A percentile compares a stretch with the other conserved stretches of the same genome.
phyloP scores from a whole-genome alignment of 1,140 invertebrate genomes.

The Macrocentrus cingulum region DNA sequence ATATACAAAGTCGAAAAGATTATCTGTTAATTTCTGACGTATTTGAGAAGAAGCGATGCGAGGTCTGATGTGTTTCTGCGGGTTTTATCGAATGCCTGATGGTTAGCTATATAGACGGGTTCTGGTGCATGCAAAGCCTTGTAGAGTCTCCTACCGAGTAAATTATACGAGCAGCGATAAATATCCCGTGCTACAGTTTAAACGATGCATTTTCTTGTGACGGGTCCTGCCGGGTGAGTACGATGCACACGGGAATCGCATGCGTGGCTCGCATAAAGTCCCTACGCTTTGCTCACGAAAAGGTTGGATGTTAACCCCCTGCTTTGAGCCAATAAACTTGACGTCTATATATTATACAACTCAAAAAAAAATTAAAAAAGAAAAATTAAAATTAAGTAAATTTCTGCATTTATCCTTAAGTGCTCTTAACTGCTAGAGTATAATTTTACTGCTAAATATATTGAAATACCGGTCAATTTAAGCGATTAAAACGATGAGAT shows the following conservation, averaged over 20 bases:
- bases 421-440: no score
- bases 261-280: constrained; percentile 38
- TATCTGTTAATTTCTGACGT: constrained; percentile 11
- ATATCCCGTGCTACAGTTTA: constrained; percentile 39
- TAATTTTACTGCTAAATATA: no score
- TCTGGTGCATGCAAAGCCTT: constrained; percentile 18
- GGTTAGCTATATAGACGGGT: background rate
- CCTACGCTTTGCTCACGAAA: constrained; percentile 22
- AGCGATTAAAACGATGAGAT: no score
- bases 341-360: constrained; percentile 3
- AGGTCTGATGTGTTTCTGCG: background rate
- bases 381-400: no score
- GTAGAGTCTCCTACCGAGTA: constrained; percentile 30
- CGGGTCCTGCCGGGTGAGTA: constrained; percentile 30
- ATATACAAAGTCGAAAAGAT: no score
- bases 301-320: constrained; percentile 32
- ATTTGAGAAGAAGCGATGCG: background rate
- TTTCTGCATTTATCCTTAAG: no score
- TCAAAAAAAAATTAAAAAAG: background rate
- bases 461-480: no score
- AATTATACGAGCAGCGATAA: constrained; percentile 39
- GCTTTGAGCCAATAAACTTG: background rate
- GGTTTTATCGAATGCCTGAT: background rate
- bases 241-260: constrained; percentile 36
- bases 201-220: constrained; percentile 40